Evolutionary conservation across 2,113 vertebrate genomes (phyloP).

Genomic region (Pituophis catenifer): DNA sequence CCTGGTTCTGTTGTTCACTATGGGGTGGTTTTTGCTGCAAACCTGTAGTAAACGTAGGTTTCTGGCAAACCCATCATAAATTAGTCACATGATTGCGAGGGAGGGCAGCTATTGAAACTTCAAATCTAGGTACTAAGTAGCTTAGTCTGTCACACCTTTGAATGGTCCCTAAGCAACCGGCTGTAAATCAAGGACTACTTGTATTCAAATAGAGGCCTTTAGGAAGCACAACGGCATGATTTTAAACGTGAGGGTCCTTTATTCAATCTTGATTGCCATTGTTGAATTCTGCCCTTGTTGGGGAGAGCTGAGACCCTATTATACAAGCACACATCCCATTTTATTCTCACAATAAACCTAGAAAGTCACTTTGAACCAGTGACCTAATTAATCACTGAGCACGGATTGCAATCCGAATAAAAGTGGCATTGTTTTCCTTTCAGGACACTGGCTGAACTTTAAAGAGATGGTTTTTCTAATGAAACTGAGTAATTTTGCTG

Average conservation of each 20-base stretch:
- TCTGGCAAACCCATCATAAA: too few species aligned
- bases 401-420: neutral
- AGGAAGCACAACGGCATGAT: neutral
- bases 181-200: too few species aligned
- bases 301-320: neutral
- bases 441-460: neutral
- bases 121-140: too few species aligned
- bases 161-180: too few species aligned
- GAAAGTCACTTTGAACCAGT: neutral
- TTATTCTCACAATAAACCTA: neutral
- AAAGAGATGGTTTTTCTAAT: neutral
- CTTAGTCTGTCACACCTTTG: too few species aligned
- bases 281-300: neutral
- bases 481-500: neutral
- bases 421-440: neutral
- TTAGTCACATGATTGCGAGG: too few species aligned
- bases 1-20: too few species aligned
- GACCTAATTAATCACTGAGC: neutral
- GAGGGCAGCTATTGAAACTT: too few species aligned
- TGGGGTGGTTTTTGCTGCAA: too few species aligned
- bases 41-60: too few species aligned
- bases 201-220: neutral
- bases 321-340: neutral
- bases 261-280: neutral
- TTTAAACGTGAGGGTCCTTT: neutral